These are phyloP conservation scores for Barypeithes pellucidus DNA, from an alignment of 2,888 invertebrate species.

Conservation along the genomic window DNA sequence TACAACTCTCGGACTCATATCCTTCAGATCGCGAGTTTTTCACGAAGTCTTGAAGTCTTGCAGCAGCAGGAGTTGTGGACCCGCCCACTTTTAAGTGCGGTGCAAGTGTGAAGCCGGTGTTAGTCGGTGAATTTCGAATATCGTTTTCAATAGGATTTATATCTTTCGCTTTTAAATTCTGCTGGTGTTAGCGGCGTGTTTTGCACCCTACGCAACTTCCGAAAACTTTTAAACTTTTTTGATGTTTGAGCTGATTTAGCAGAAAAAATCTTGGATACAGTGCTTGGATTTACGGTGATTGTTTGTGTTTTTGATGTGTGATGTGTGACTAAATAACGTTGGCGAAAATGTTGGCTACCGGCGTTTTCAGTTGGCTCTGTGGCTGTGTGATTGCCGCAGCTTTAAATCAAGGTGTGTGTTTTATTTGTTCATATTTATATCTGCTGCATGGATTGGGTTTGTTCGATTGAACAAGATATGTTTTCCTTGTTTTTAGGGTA, in stretches of 20 bases:
- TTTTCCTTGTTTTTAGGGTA: too few species aligned
- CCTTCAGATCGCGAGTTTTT: constrained; percentile 37
- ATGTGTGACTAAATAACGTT: constrained; percentile 42
- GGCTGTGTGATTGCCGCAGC: constrained; percentile 25
- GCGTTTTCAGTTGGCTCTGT: constrained; percentile 27
- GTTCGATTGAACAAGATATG: too few species aligned
- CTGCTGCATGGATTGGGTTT: not conserved
- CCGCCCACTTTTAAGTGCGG: constrained; percentile 51
- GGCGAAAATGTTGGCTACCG: constrained; percentile 18
- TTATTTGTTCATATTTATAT: not conserved
- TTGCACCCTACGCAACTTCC: constrained; percentile 13
- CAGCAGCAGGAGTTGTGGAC: constrained; percentile 42
- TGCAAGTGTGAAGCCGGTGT: constrained; percentile 33
- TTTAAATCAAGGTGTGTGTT: constrained; percentile 44
- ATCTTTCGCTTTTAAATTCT: constrained; percentile 26
- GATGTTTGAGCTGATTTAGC: constrained; percentile 16
- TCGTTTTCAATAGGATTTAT: constrained; percentile 18
- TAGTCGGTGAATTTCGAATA: constrained; percentile 26
- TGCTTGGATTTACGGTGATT: constrained; percentile 28
- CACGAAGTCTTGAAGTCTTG: constrained; percentile 42
- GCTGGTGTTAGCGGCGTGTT: constrained; percentile 10
- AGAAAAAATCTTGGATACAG: constrained; percentile 39
- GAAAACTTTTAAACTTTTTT: constrained; percentile 23
- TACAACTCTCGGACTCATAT: constrained; percentile 37
- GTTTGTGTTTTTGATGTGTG: constrained; percentile 36